These are phyloP conservation scores for Pimephales promelas DNA, from an alignment of 2,113 vertebrate genomes.

Conservation along the genomic window DNA sequence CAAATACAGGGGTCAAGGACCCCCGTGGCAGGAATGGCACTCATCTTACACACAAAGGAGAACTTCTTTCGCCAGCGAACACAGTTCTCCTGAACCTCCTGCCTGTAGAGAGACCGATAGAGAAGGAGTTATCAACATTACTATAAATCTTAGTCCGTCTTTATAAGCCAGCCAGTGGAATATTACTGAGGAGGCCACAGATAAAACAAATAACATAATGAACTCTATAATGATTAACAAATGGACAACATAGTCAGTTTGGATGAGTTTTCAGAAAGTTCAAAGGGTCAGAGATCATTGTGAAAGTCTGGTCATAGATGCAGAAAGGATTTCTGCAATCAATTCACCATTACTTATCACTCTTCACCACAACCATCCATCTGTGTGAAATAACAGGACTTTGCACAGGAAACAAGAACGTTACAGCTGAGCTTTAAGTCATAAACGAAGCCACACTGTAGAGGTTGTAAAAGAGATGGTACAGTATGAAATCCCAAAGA, in stretches of 20 bases:
- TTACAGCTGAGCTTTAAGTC: background rate
- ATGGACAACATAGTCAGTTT: background rate
- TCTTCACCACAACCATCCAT: background rate
- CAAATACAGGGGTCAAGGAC: slow-evolving; percentile 94
- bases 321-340: background rate
- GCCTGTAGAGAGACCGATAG: slow-evolving; percentile 67
- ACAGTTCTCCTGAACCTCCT: slow-evolving; percentile 95
- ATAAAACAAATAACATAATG: slow-evolving; percentile 24
- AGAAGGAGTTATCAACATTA: background rate
- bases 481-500: slow-evolving; percentile 11
- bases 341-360: background rate
- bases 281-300: background rate
- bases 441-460: background rate
- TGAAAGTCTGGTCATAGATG: background rate
- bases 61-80: slow-evolving; percentile 96
- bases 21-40: slow-evolving; percentile 92
- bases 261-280: background rate
- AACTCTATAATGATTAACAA: background rate
- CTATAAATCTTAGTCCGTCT: background rate
- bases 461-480: background rate
- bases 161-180: background rate
- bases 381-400: background rate
- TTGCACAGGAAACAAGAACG: background rate
- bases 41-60: slow-evolving; percentile 96
- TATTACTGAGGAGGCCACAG: background rate